These are phyloP conservation scores for Ceratotherium simum DNA, from an alignment of 2,113 vertebrate species.

Conservation along the genomic window DNA sequence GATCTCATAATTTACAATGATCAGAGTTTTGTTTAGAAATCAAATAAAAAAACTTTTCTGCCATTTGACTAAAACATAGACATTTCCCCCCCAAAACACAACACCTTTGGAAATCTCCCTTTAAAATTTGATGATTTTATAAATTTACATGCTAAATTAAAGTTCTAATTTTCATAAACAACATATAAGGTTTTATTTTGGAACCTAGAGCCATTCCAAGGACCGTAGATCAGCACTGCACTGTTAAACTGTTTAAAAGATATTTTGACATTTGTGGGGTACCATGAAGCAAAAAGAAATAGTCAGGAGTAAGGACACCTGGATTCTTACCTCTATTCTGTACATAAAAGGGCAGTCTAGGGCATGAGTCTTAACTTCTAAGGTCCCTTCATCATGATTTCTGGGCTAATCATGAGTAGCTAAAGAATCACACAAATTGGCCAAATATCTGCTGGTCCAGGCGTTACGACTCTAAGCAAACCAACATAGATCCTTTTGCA, in stretches of 20 bases:
- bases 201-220: neutral
- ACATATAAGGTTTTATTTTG: neutral
- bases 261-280: neutral
- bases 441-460: neutral
- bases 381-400: neutral
- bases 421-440: neutral
- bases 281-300: neutral
- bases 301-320: neutral
- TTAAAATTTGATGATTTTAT: neutral
- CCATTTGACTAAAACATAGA: neutral
- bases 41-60: neutral
- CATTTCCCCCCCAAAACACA: neutral
- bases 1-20: neutral
- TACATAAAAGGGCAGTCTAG: neutral
- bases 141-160: neutral
- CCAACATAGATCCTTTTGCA: neutral
- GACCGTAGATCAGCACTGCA: neutral
- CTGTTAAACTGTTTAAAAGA: neutral
- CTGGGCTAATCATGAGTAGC: neutral
- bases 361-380: neutral
- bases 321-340: neutral
- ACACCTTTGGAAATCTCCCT: constrained; percentile 14
- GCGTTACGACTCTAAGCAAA: neutral
- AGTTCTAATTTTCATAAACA: neutral
- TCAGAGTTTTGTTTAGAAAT: neutral